Base-by-base conservation (phyloP, 1,140 invertebrate genomes). In the Ceratitis capitata region DNA sequence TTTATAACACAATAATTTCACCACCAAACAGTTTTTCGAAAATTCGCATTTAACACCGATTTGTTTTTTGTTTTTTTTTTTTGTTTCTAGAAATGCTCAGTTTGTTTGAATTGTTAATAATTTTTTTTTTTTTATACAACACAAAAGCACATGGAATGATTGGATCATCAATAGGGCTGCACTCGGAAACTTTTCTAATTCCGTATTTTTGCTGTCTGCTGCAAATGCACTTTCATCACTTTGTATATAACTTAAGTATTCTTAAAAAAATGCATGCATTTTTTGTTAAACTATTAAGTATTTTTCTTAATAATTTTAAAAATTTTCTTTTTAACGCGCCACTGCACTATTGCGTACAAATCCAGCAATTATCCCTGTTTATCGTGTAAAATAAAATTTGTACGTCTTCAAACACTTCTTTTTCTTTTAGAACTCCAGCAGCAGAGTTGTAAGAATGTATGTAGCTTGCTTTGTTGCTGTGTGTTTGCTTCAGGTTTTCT, bases 401-500 rank as follows among this genome's bases (percentile, higher is more conserved):
- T 26, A n/a, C 39, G 69, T 78, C 69, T 78, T 78, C 69, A 47
- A 78, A 45, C 39, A 47, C 69, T 78, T n/a, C 29, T 64, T 23
- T 85, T 82, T 69, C 7, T 83, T 51, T 84, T 29, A 74, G n/a
- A 51, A 69, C 82, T 69, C 47, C 58, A 56, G 45, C 69, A 78
- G 32, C 61, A 69, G 5, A 35, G 32, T 69, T 35, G 32, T 69
- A 84, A 32, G 69, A 61, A 29, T 84, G 23, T n/a, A n/a, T n/a
- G n/a, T n/a, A n/a, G n/a, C n/a, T n/a, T n/a, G n/a, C n/a, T n/a
- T 32, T 49, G 84, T 64, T 74, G 42, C 39, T 39, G 39, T 69
- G 58, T 84, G 53, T 85, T 82, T 83, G 45, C 29, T 85, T 78
- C 69, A 45, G 69, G 69, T 47, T 78, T 78, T n/a, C n/a, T n/a